These are phyloP conservation scores for Hipposideros armiger DNA, from an alignment of 2,113 vertebrate genomes.

Conservation along the genomic window DNA sequence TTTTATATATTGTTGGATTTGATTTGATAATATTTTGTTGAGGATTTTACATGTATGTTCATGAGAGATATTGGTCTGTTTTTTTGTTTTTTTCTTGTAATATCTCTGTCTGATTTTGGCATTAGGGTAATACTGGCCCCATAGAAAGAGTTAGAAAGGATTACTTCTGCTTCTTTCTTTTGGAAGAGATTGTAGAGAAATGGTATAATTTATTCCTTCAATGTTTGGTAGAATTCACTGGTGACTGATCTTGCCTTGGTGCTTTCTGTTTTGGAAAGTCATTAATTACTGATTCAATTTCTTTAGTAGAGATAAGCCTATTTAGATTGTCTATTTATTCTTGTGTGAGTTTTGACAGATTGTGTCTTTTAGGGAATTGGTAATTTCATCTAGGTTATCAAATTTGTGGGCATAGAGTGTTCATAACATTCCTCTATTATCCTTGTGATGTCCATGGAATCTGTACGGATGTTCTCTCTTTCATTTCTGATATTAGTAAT, in stretches of 20 bases:
- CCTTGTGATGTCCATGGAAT: neutral
- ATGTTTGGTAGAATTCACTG: neutral
- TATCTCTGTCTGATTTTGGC: slow-evolving; percentile 12
- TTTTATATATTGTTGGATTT: neutral
- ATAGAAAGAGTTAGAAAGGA: neutral
- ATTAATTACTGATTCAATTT: slow-evolving; percentile 35
- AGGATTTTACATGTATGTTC: neutral
- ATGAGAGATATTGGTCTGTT: neutral
- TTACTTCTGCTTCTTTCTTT: neutral
- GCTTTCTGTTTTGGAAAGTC: neutral
- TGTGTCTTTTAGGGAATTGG: neutral
- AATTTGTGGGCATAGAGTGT: neutral
- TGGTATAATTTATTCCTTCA: neutral
- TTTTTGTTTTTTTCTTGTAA: neutral
- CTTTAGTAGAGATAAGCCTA: neutral
- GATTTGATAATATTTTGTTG: neutral
- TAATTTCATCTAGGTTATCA: slow-evolving; percentile 11
- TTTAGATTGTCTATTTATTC: neutral
- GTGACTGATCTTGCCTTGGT: neutral
- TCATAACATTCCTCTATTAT: slow-evolving; percentile 1
- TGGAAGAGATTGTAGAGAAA: neutral
- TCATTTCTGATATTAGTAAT: neutral
- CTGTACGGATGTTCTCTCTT: neutral
- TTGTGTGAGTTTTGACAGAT: neutral
- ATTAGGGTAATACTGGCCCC: neutral